phyloP scores from a whole-genome alignment of 2,113 vertebrate genomes.

The Lynx canadensis region DNA sequence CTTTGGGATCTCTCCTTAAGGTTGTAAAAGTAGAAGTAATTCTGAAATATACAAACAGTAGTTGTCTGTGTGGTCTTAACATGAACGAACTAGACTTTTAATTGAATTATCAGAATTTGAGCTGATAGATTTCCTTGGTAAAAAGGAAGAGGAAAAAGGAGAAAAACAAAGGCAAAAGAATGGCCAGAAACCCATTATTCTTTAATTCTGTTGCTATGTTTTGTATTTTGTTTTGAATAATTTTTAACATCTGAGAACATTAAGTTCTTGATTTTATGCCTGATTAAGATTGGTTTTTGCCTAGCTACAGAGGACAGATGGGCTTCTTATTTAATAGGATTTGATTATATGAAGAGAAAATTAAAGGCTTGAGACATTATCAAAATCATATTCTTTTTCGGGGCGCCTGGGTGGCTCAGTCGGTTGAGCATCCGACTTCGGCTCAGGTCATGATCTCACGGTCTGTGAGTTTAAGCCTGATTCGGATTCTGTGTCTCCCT shows the following conservation, averaged over 20 bases:
- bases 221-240: constrained; percentile 3
- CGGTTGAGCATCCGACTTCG: no score
- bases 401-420: no score
- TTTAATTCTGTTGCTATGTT: not conserved
- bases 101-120: constrained; percentile 19
- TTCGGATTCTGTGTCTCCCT: no score
- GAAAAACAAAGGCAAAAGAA: not conserved
- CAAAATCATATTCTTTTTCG: not conserved
- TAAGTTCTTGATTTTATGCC: constrained; percentile 23
- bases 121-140: not conserved
- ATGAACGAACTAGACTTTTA: not conserved
- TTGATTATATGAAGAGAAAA: not conserved
- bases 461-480: no score
- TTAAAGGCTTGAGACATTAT: constrained; percentile 36
- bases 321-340: not conserved
- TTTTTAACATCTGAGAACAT: not conserved
- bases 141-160: not conserved
- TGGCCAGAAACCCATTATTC: not conserved
- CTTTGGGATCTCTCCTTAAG: not conserved
- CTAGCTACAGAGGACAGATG: not conserved
- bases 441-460: no score
- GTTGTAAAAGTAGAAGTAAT: constrained; percentile 2
- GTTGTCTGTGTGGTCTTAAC: not conserved
- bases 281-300: not conserved
- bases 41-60: not conserved